phyloP scores from a whole-genome alignment of 2,888 invertebrate genomes.

The Eurytoma adleriae region DNA sequence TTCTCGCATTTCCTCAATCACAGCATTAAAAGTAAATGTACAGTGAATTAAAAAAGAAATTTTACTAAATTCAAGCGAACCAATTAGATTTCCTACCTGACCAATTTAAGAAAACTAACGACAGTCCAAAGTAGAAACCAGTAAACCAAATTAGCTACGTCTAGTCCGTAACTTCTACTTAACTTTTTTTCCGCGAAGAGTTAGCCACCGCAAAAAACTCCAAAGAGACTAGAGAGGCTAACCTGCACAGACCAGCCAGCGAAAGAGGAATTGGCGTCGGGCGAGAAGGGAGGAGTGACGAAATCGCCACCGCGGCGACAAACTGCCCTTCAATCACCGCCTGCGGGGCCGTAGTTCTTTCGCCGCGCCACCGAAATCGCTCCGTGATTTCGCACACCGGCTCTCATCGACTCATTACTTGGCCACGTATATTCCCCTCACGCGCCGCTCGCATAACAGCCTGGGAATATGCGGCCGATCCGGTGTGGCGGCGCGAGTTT shows the following conservation, averaged over 20 bases:
- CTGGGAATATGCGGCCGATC: constrained; percentile 40
- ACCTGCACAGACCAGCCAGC: background rate
- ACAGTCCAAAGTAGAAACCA: no score
- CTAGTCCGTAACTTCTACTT: no score
- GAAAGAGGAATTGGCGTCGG: background rate
- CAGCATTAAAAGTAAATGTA: no score
- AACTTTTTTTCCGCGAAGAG: no score
- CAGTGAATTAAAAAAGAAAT: no score
- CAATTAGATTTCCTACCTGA: no score
- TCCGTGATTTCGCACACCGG: constrained; percentile 38
- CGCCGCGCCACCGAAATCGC: constrained; percentile 11
- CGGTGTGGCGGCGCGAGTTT: constrained; percentile 39
- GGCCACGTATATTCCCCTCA: constrained; percentile 45
- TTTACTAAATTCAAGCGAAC: no score
- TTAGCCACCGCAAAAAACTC: background rate
- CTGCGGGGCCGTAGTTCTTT: constrained; percentile 4
- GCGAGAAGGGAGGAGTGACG: constrained; percentile 49
- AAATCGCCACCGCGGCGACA: constrained; percentile 55
- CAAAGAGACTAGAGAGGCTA: background rate
- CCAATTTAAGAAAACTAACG: no score
- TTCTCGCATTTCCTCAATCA: no score
- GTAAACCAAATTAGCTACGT: no score
- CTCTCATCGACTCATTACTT: constrained; percentile 52
- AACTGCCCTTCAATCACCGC: constrained; percentile 54
- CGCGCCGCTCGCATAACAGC: constrained; percentile 32